phyloP scores from a whole-genome alignment of 2,888 invertebrate species.

The Lysandra bellargus region DNA sequence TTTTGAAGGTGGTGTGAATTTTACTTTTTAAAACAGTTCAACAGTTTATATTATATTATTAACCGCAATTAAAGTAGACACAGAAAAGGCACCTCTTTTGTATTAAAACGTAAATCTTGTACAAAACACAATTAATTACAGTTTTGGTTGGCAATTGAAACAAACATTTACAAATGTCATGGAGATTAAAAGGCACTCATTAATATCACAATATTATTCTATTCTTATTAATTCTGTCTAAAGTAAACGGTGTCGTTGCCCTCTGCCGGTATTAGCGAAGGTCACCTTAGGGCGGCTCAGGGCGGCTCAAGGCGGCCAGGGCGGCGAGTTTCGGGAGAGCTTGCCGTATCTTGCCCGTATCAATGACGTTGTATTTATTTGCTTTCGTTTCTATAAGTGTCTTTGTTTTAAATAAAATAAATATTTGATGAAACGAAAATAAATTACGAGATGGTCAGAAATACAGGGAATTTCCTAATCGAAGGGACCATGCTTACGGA shows the following conservation, averaged over 20 bases:
- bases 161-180: background rate
- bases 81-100: background rate
- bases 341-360: background rate
- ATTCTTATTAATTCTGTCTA: slow-evolving; percentile 3
- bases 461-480: too few species aligned
- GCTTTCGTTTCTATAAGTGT: background rate
- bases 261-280: background rate
- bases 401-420: background rate
- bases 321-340: slow-evolving; percentile 1
- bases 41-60: background rate
- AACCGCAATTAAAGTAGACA: background rate
- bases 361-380: background rate
- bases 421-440: background rate
- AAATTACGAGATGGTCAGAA: background rate
- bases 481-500: too few species aligned
- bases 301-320: background rate
- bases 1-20: background rate
- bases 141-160: background rate
- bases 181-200: background rate
- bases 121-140: background rate
- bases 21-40: background rate
- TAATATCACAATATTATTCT: background rate
- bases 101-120: background rate
- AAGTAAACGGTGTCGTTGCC: slow-evolving; percentile 13
- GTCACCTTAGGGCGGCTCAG: slow-evolving; percentile 3